These are phyloP conservation scores for Actenoides lindsayi DNA, from an alignment of 2,113 vertebrate species.

Conservation along the genomic window DNA sequence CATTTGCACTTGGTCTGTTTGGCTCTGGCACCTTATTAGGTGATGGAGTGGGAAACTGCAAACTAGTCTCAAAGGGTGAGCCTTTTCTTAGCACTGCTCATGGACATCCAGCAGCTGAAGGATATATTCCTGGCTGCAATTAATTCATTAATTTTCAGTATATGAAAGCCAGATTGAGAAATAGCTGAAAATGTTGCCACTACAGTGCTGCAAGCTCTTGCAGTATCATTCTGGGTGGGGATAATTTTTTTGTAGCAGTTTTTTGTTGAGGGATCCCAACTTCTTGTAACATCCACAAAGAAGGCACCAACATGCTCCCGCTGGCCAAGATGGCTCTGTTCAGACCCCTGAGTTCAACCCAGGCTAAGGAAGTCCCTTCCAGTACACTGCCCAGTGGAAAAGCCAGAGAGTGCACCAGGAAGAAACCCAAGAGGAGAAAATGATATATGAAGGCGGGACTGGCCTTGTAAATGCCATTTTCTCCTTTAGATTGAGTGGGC, in stretches of 20 bases:
- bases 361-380: not conserved
- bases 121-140: not conserved
- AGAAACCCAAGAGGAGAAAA: not conserved
- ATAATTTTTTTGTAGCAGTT: not conserved
- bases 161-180: not conserved
- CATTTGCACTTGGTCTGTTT: not conserved
- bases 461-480: not conserved
- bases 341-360: not conserved
- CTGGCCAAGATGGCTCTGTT: not conserved
- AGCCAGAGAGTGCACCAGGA: not conserved
- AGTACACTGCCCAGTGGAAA: not conserved
- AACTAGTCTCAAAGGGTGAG: not conserved
- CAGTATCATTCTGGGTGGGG: not conserved
- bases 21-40: not conserved
- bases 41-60: not conserved
- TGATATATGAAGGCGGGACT: not conserved
- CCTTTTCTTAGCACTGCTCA: not conserved
- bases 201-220: not conserved
- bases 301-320: not conserved
- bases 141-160: not conserved
- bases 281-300: not conserved
- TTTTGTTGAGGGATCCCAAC: not conserved
- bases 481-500: not conserved
- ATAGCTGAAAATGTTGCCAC: fast-evolving
- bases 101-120: not conserved